Conservation (phyloP, 2,113 vertebrate genomes). For the Bufo bufo region DNA sequence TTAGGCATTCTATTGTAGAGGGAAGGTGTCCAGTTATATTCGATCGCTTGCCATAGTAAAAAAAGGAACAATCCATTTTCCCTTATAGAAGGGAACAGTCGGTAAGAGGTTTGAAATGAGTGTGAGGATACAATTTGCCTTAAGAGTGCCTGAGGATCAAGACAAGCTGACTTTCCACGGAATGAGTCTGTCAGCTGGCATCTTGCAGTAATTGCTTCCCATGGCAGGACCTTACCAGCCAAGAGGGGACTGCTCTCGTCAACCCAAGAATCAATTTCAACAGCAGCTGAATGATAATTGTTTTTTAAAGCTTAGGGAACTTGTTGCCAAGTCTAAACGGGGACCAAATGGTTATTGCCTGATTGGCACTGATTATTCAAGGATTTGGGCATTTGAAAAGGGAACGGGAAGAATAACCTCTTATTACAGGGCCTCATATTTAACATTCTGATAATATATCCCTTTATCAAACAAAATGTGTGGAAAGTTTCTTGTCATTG, state of each 20-base stretch:
- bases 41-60: conserved; percentile 81
- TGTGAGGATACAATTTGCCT: conserved; percentile 95
- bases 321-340: conserved; percentile 83
- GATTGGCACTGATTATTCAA: conserved; percentile 91
- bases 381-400: conserved; percentile 70
- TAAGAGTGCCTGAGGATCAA: conserved; percentile 93
- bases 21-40: conserved; percentile 78
- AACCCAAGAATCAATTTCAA: conserved; percentile 89
- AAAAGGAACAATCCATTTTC: conserved; percentile 88
- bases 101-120: conserved; percentile 92
- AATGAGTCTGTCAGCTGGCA: conserved; percentile 96
- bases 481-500: conserved; percentile 40
- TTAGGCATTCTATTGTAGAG: conserved; percentile 78
- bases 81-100: conserved; percentile 90
- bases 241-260: conserved; percentile 79
- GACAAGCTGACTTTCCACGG: conserved; percentile 84
- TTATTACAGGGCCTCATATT: conserved; percentile 18
- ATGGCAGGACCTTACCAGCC: conserved; percentile 92
- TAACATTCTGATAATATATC: conserved; percentile 17
- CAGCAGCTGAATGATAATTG: conserved; percentile 88
- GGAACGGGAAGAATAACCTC: conserved; percentile 8
- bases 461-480: conserved; percentile 14
- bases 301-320: conserved; percentile 82
- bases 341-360: conserved; percentile 70
- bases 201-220: conserved; percentile 97